Base-by-base conservation (phyloP, 2,888 invertebrate genomes). In the Brachynemurus nebulosus region DNA sequence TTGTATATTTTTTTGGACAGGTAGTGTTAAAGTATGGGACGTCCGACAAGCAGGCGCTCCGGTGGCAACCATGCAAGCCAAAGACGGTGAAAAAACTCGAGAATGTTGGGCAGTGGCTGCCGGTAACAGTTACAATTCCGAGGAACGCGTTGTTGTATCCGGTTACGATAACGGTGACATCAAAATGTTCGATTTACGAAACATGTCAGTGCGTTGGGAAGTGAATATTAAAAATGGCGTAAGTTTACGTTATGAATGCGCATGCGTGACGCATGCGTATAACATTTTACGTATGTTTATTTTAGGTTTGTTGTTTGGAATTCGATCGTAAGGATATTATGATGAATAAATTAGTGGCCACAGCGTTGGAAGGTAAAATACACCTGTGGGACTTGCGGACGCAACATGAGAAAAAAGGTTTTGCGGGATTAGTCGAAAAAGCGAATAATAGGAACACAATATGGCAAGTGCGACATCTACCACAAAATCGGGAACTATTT, bases 141-240 rank as follows among this genome's bases (percentile, higher is more conserved):
- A 83, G 20, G 93, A 96, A 55, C 73, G 95, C 45, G 72, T 85
- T 45, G 79, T 96, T 0, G 84, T 80, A 19, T 88, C 93, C 8
- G 96, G 96, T 1, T 96, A 93, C 57, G 95, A 96, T 58, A 96
- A 96, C 62, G 96, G 96, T 0, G 96, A 96, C 59, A 64, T 96
- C 2, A 96, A 95, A 65, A 74, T 96, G 66, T 95, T 90, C 60
- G 93, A 96, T 62, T 68, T 96, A 19, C 74, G 82, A 47, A 77
- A 78, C 4, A 86, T 93, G 81, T 69, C 77, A 0, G 65, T 92
- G 0, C 69, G 79, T 56, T 96, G 93, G 93, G 92, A 95, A 58
- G 83, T 83, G 40, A 90, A 92, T 61, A 67, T 93, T 35, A 88
- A 86, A 59, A 93, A 93, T 70, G 95, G 95, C 53, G 80, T 78